phyloP scores from a whole-genome alignment of 2,888 invertebrate genomes.

The Troides oblongomaculatus region DNA sequence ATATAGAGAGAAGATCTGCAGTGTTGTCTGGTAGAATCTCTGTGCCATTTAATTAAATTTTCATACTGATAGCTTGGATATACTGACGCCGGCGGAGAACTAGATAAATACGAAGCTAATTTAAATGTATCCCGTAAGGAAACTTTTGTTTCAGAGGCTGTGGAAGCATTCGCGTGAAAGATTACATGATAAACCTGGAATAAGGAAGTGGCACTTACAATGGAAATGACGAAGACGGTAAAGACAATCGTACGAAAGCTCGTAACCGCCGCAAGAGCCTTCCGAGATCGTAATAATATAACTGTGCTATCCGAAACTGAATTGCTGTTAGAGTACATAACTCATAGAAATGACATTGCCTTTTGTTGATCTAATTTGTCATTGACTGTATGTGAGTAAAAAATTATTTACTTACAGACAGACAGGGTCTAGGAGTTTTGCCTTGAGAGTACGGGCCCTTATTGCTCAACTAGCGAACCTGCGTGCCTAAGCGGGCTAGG shows the following conservation, averaged over 20 bases:
- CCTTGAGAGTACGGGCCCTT: no score
- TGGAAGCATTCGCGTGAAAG: conserved; percentile 22
- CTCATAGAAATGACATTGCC: not conserved
- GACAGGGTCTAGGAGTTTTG: no score
- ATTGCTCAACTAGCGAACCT: no score
- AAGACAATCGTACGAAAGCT: conserved; percentile 17
- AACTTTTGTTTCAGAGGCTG: conserved; percentile 25
- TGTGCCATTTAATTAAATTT: no score
- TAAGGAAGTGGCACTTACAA: conserved; percentile 22
- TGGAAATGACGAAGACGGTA: conserved; percentile 11
- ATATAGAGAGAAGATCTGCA: no score
- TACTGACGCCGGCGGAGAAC: no score
- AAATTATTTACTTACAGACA: no score
- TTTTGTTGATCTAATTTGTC: not conserved
- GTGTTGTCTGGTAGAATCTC: no score
- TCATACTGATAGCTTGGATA: no score
- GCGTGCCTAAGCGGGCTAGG: no score
- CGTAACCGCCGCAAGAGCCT: conserved; percentile 5
- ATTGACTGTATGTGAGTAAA: no score
- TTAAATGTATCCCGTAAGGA: conserved; percentile 20
- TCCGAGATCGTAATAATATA: conserved; percentile 15
- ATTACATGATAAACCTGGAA: conserved; percentile 25
- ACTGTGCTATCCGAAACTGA: conserved; percentile 3
- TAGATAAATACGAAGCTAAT: conserved; percentile 5
- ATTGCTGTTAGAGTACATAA: not conserved